These are phyloP conservation scores for Pungitius pungitius DNA, from an alignment of 2,113 vertebrate genomes.

Conservation along the genomic window DNA sequence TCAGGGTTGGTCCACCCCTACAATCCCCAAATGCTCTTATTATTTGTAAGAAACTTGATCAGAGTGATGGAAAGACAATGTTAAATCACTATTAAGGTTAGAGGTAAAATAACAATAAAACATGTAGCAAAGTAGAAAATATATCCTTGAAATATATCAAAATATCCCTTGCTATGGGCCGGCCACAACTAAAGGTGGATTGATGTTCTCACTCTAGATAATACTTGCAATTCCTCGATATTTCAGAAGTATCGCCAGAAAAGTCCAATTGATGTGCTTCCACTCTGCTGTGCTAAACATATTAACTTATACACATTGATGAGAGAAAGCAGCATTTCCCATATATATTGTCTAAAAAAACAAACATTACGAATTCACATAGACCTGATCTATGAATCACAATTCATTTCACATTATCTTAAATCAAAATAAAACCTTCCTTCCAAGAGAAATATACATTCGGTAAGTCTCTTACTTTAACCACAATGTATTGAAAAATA, in stretches of 20 bases:
- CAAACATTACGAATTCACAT: neutral
- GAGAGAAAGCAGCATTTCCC: neutral
- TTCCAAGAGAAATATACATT: neutral
- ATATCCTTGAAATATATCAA: too few relatives aligned
- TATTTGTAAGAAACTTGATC: neutral
- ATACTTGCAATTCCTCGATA: too few relatives aligned
- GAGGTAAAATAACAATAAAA: neutral
- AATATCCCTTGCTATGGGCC: neutral
- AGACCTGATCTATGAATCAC: neutral
- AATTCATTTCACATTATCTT: neutral
- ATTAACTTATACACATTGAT: neutral
- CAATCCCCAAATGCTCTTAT: too few relatives aligned
- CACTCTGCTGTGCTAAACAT: neutral
- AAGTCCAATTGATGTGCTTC: neutral
- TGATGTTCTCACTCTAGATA: neutral
- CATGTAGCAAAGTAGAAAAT: neutral
- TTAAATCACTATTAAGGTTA: too few relatives aligned
- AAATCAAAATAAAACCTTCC: neutral
- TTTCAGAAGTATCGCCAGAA: too few relatives aligned
- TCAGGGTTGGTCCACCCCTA: neutral
- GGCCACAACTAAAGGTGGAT: neutral
- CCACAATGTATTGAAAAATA: neutral
- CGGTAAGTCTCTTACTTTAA: neutral
- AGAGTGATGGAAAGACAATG: neutral
- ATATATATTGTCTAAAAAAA: neutral